phyloP scores from a whole-genome alignment of 2,113 vertebrate species.

The Petaurus breviceps region DNA sequence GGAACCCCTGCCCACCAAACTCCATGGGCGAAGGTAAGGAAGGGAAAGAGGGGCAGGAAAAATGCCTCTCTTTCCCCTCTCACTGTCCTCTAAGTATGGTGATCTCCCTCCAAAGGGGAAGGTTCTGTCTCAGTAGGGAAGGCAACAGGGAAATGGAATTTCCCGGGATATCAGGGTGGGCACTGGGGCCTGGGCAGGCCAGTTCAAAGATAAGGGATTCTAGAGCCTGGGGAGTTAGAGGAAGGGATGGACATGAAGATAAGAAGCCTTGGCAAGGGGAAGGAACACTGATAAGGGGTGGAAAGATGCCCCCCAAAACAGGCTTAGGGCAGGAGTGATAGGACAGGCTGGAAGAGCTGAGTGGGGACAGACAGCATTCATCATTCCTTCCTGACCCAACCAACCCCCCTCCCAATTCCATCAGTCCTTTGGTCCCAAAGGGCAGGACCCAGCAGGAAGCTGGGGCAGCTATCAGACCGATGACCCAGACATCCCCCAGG shows the following conservation, averaged over 20 bases:
- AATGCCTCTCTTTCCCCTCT: neutral
- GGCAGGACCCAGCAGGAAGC: neutral
- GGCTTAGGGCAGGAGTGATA: neutral
- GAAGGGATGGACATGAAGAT: neutral
- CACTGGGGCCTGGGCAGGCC: neutral
- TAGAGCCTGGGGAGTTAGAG: neutral
- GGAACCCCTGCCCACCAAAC: too few relatives aligned
- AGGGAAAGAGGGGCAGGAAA: neutral
- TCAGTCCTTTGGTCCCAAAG: neutral
- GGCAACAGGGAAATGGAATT: neutral
- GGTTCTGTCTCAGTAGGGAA: too few relatives aligned
- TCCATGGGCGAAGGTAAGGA: neutral
- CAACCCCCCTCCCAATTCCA: neutral
- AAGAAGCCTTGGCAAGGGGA: neutral
- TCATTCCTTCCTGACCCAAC: neutral
- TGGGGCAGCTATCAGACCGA: neutral
- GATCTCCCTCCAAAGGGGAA: neutral
- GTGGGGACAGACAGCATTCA: neutral
- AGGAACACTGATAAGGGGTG: neutral
- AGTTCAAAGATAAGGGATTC: too few relatives aligned
- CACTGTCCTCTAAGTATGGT: neutral
- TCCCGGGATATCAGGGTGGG: neutral
- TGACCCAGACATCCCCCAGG: neutral
- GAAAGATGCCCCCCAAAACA: neutral
- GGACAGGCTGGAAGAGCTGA: neutral